A percentile compares a stretch with the other conserved stretches of the same genome.
Evolutionary conservation across 2,113 vertebrate genomes (phyloP).

Genomic region (Rhadina sibilatrix): DNA sequence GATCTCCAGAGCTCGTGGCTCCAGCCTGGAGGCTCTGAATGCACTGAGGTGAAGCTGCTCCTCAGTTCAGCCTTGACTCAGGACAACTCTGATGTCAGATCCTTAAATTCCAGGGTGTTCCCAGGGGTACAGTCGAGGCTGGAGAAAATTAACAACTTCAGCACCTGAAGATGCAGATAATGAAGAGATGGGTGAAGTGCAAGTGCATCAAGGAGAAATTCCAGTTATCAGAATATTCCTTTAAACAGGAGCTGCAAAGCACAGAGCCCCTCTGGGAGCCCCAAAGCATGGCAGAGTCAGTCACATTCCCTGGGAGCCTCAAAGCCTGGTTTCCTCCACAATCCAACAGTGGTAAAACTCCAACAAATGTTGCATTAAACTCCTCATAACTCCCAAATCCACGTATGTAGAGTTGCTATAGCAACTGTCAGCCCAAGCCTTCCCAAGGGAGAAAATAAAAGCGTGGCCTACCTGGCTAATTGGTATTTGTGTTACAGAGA

Average conservation of each 20-base stretch:
- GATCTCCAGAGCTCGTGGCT: not conserved
- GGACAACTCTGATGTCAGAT: not conserved
- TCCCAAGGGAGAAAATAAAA: constrained; percentile 49
- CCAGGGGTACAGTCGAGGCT: not conserved
- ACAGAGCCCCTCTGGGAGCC: not conserved
- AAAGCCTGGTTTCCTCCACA: not conserved
- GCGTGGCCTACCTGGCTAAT: constrained; percentile 52
- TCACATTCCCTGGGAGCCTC: not conserved
- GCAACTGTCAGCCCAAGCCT: constrained; percentile 56
- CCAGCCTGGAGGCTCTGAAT: not conserved
- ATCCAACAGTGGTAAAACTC: not conserved
- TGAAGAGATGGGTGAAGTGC: not conserved
- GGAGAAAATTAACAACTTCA: not conserved
- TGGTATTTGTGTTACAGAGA: constrained; percentile 28
- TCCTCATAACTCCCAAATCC: constrained; percentile 19
- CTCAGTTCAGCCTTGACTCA: not conserved
- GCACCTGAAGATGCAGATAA: not conserved
- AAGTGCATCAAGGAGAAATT: not conserved
- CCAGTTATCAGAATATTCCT: not conserved
- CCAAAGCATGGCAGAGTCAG: not conserved
- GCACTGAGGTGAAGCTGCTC: not conserved
- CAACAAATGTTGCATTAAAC: constrained; percentile 17
- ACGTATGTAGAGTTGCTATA: constrained; percentile 33
- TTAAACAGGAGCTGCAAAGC: not conserved
- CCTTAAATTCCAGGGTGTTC: not conserved